A percentile compares a stretch with the other conserved stretches of the same genome.
Conservation (phyloP, 2,888 invertebrate genomes). For the Aleiodes alternator region DNA sequence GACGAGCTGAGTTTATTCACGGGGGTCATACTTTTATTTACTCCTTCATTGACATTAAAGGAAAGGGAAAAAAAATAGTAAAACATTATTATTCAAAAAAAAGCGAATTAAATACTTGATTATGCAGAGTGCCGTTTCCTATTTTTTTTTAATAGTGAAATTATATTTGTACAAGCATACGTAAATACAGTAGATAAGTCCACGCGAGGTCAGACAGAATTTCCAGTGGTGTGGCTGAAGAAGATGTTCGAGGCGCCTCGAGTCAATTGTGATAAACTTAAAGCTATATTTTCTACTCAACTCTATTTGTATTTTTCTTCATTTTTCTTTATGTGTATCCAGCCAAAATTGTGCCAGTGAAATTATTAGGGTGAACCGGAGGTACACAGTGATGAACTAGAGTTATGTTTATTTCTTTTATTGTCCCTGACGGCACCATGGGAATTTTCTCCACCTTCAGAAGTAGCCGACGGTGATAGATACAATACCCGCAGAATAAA, state of each 20-base stretch:
- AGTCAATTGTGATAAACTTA: conserved; percentile 17
- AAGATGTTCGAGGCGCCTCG: conserved; percentile 24
- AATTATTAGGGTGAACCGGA: too few species aligned
- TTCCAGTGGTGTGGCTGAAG: conserved; percentile 25
- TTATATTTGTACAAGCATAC: background rate
- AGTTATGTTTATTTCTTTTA: too few species aligned
- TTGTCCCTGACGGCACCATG: too few species aligned
- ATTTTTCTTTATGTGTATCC: too few species aligned
- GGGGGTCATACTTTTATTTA: background rate
- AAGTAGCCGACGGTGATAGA: too few species aligned
- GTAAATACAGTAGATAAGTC: conserved; percentile 28
- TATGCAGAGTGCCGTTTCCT: background rate
- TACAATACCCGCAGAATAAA: too few species aligned
- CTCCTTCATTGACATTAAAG: background rate
- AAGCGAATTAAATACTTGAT: background rate
- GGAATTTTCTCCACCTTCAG: too few species aligned
- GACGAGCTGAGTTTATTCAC: background rate
- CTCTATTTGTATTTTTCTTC: background rate
- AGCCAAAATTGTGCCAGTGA: too few species aligned
- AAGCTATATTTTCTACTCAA: background rate
- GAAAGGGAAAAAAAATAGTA: background rate
- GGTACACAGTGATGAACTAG: too few species aligned
- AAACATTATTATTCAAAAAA: background rate
- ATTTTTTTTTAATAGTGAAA: background rate
- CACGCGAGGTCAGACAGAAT: conserved; percentile 32